A percentile compares a stretch with the other conserved stretches of the same genome.
Conservation (phyloP, 2,888 invertebrate genomes). For the Smittia aterrima region DNA sequence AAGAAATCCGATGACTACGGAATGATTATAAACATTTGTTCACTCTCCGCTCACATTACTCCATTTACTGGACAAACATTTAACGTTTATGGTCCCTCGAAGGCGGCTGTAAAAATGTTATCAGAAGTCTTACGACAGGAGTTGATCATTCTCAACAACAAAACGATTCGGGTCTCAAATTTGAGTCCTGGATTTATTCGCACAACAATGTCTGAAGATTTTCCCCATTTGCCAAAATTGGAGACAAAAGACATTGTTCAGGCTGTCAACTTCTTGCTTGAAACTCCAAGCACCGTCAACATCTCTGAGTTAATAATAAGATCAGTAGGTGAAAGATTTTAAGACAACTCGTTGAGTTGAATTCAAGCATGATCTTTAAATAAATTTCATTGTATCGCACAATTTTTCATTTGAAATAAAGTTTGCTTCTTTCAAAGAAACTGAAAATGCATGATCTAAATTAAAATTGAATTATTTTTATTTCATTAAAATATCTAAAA, state of each 20-base stretch:
- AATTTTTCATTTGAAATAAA: no score
- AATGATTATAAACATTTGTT: not conserved
- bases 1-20: not conserved
- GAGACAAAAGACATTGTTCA: not conserved
- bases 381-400: no score
- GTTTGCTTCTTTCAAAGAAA: no score
- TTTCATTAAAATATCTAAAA: no score
- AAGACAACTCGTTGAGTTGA: no score
- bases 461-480: no score
- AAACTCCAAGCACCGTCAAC: not conserved
- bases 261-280: not conserved
- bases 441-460: no score
- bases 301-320: not conserved
- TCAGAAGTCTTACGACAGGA: conserved; percentile 61
- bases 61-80: not conserved
- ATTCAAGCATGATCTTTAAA: no score
- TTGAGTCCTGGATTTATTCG: not conserved
- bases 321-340: not conserved
- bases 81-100: conserved; percentile 60
- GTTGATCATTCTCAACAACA: conserved; percentile 46
- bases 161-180: not conserved
- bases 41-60: not conserved
- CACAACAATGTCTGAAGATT: not conserved
- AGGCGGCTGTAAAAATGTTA: conserved; percentile 59
- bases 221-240: no score